Percentiles rank a stretch among this genome's conserved stretches.
These are phyloP conservation scores for Equus przewalskii DNA, from an alignment of 2,113 vertebrate genomes.

Conservation along the genomic window DNA sequence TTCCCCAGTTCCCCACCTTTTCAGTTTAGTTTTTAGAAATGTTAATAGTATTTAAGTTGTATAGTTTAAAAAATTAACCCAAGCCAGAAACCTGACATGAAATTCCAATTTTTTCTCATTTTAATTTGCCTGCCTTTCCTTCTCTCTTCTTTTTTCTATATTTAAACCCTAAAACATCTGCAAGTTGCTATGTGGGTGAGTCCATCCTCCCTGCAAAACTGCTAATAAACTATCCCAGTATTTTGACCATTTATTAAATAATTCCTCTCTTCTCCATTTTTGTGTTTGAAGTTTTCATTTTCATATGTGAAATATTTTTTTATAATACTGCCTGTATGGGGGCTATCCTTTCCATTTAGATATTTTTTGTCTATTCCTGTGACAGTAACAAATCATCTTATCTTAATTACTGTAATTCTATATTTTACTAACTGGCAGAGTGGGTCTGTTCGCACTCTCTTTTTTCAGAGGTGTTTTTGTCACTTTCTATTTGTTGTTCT, in stretches of 20 bases:
- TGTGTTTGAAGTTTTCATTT: not conserved
- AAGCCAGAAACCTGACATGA: not conserved
- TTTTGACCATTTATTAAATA: constrained; percentile 4
- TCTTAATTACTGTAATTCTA: constrained; percentile 10
- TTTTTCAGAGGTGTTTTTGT: not conserved
- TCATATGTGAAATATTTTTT: not conserved
- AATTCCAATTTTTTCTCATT: not conserved
- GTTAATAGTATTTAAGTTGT: not conserved
- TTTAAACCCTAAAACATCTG: not conserved
- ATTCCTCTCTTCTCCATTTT: not conserved
- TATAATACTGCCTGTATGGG: not conserved
- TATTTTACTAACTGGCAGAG: constrained; percentile 13
- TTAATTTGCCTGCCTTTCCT: not conserved
- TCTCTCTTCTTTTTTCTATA: not conserved
- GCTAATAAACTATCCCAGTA: not conserved
- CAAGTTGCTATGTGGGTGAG: not conserved
- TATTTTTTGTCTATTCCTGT: not conserved
- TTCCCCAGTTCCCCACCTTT: not conserved
- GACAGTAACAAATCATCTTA: not conserved
- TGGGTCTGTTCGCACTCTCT: not conserved
- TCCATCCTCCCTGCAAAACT: not conserved
- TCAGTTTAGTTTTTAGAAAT: not conserved
- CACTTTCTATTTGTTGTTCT: not conserved
- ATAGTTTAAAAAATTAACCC: not conserved
- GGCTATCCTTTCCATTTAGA: not conserved